Conservation (phyloP, 1,140 invertebrate genomes). For the Orius insidiosus region DNA sequence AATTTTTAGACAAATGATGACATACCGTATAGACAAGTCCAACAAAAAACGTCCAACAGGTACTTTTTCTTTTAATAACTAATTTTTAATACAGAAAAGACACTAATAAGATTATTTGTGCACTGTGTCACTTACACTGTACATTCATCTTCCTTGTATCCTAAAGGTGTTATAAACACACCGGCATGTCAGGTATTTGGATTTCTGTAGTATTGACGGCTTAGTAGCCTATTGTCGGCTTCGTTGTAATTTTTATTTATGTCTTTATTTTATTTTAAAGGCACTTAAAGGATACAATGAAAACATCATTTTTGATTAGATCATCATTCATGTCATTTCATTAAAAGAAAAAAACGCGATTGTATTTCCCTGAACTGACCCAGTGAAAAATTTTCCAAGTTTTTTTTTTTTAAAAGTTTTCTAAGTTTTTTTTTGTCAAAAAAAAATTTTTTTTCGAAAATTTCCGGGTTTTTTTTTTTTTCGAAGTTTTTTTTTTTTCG, state of each 20-base stretch:
- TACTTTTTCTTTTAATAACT: slow-evolving; percentile 5
- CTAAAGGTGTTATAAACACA: slow-evolving; percentile 11
- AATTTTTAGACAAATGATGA: slow-evolving; percentile 14
- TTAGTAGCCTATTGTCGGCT: slow-evolving; percentile 10
- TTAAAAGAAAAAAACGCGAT: too few relatives aligned
- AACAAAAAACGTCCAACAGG: slow-evolving; percentile 12
- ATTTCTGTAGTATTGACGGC: slow-evolving; percentile 4
- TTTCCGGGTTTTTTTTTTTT: too few relatives aligned
- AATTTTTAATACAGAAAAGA: background rate
- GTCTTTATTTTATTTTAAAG: too few relatives aligned
- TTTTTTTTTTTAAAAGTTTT: too few relatives aligned
- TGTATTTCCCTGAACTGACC: too few relatives aligned
- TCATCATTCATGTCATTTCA: too few relatives aligned
- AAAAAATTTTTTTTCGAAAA: too few relatives aligned
- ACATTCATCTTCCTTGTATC: slow-evolving; percentile 3
- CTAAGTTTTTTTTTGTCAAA: too few relatives aligned
- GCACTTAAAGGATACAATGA: too few relatives aligned
- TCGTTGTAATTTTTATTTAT: background rate
- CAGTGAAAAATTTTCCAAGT: too few relatives aligned
- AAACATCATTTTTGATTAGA: too few relatives aligned
- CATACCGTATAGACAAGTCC: slow-evolving; percentile 10
- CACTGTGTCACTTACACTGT: slow-evolving; percentile 10
- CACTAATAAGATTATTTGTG: slow-evolving; percentile 1
- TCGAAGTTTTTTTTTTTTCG: too few relatives aligned
- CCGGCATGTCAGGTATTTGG: slow-evolving; percentile 9